Percentiles rank a stretch among this genome's conserved stretches.
phyloP scores from a whole-genome alignment of 1,140 invertebrate species.

The Diorhabda carinulata region DNA sequence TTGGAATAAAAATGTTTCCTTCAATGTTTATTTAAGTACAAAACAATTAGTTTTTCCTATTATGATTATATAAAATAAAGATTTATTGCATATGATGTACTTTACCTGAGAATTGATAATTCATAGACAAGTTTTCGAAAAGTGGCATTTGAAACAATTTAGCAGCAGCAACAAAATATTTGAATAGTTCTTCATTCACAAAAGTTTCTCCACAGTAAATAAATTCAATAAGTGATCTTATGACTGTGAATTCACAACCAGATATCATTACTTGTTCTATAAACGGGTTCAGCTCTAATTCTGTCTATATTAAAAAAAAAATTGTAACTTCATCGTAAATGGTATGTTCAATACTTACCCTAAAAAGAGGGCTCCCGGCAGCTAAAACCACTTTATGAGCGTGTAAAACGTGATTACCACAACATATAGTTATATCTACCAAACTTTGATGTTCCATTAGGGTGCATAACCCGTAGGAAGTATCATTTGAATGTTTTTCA shows the following conservation, averaged over 20 bases:
- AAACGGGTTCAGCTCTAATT: constrained; percentile 30
- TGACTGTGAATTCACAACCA: constrained; percentile 40
- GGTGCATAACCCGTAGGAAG: constrained; percentile 38
- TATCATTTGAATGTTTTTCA: constrained; percentile 39
- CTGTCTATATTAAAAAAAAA: constrained; percentile 22
- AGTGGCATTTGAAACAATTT: constrained; percentile 43
- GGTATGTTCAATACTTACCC: constrained; percentile 18
- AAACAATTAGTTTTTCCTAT: too few species aligned
- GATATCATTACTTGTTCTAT: constrained; percentile 41
- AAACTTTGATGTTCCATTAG: constrained; percentile 45
- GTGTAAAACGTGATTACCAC: constrained; percentile 43
- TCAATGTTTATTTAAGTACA: too few species aligned
- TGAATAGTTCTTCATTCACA: constrained; percentile 39
- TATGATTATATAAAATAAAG: too few species aligned
- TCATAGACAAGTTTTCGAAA: constrained; percentile 36
- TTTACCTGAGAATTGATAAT: constrained; percentile 23
- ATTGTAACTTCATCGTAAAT: neutral
- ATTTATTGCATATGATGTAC: too few species aligned
- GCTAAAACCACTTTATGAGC: constrained; percentile 46
- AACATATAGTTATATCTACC: constrained; percentile 44
- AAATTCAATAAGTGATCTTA: constrained; percentile 44
- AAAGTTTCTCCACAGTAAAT: constrained; percentile 45
- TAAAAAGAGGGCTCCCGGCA: constrained; percentile 35
- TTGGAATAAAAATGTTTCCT: too few species aligned
- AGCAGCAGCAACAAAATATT: constrained; percentile 39